A percentile compares a stretch with the other conserved stretches of the same genome.
Conservation (phyloP, 2,888 invertebrate genomes). For the Ashinkailepas kermadecensis region DNA sequence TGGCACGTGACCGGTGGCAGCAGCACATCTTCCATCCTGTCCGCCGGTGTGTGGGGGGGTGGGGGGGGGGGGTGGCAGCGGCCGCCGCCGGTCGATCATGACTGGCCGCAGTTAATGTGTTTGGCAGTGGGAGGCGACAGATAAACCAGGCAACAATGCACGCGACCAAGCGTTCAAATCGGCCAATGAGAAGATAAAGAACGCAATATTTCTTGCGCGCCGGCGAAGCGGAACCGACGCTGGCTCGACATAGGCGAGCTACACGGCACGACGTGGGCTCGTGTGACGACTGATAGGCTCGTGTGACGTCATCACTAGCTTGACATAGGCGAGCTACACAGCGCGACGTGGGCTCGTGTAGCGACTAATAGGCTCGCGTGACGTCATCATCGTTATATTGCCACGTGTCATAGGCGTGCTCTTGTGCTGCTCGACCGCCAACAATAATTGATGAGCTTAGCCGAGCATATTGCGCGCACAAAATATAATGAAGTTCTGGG, state of each 20-base stretch:
- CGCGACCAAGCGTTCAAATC: conserved; percentile 12
- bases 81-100: neutral
- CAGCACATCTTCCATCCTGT: too few relatives aligned
- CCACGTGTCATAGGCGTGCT: too few relatives aligned
- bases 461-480: too few relatives aligned
- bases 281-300: too few relatives aligned
- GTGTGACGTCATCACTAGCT: neutral
- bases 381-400: too few relatives aligned
- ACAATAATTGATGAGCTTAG: too few relatives aligned
- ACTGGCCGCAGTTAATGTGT: neutral
- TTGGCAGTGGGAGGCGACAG: neutral
- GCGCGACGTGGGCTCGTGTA: neutral
- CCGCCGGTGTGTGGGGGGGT: too few relatives aligned
- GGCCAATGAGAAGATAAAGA: conserved; percentile 21
- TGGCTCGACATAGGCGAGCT: neutral
- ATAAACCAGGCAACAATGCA: conserved; percentile 13
- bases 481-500: too few relatives aligned
- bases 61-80: neutral
- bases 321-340: neutral
- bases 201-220: conserved; percentile 6
- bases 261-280: neutral
- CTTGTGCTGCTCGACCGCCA: too few relatives aligned
- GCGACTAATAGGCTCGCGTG: too few relatives aligned
- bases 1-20: too few relatives aligned
- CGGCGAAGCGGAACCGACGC: neutral